Percentiles rank a stretch among this genome's conserved stretches.
Evolutionary conservation across 2,113 vertebrate genomes (phyloP).

Genomic region (Lamprotornis superbus): DNA sequence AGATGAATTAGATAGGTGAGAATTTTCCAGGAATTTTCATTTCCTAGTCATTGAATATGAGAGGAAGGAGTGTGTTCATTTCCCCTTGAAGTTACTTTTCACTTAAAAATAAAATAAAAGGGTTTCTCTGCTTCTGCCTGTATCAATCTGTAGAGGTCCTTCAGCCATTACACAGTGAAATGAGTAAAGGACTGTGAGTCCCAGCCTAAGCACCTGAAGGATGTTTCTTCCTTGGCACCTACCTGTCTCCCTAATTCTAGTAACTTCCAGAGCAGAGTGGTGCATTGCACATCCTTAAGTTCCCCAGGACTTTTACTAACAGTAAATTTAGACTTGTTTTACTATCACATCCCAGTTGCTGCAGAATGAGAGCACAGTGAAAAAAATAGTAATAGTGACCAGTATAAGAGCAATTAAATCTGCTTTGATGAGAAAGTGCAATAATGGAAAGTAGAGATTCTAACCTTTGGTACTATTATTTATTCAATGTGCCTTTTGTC

Average conservation of each 20-base stretch:
- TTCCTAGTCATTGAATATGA: neutral
- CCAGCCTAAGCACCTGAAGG: neutral
- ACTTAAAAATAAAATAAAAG: neutral
- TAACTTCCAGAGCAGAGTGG: neutral
- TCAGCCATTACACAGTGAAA: neutral
- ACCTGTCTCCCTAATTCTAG: neutral
- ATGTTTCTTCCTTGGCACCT: neutral
- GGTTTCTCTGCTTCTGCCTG: neutral
- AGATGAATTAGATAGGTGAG: neutral
- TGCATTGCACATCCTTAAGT: neutral
- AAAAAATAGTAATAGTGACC: neutral
- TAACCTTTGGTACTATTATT: neutral
- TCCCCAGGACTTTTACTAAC: neutral
- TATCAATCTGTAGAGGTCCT: neutral
- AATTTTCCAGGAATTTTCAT: neutral
- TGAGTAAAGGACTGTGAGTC: neutral
- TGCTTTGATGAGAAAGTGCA: neutral
- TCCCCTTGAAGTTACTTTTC: neutral
- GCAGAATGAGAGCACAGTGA: neutral
- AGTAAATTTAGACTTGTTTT: neutral
- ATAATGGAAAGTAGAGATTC: neutral
- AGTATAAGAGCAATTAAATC: neutral
- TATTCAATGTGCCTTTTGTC: neutral
- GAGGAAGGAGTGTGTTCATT: neutral
- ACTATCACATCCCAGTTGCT: neutral